Base-by-base conservation (phyloP, 1,140 invertebrate genomes). In the Maniola jurtina region DNA sequence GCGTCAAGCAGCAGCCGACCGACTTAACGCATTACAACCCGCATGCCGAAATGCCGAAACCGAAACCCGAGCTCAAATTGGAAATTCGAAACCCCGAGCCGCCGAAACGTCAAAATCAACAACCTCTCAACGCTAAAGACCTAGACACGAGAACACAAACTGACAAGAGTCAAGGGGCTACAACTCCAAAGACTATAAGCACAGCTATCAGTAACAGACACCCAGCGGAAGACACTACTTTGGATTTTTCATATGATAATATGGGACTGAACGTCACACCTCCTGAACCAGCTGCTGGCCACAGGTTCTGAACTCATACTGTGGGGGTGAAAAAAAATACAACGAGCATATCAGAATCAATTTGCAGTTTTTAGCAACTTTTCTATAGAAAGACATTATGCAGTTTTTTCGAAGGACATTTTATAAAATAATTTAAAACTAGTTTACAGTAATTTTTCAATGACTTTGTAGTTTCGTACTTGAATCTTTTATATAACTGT, bases 211-310 rank as follows among this genome's bases (percentile, higher is more conserved):
- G 92, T 13, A 89, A 91, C 25, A 82, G 92, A 59, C 88, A 92
- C 40, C 93, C 94, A 0, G 93, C 93, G 61, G 94, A 95, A 77
- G 94, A 95, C 70, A 93, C 92, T 0, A 93, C 93, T 0, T 77
- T 95, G 38, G 94, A 94, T 66, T 95, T 94, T 61, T 94, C 94
- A 2, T 95, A 95, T 72, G 94, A 95, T 70, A 95, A 95, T 79
- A 93, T 92, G 62, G 94, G 92, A 0, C 93, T 95, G 93, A 90
- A 91, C 50, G 86, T 90, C 2, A 93, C 93, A 0, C 92, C 93
- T 0, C 92, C 92, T n/a, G 92, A 93, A 25, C 80, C 80, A 58
- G 78, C 77, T 1, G 64, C 78, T 13, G 82, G 75, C 57, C 83
- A 89, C 67, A 86, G 81, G 36, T 89, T 90, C 77, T 90, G 77